Evolutionary conservation across 2,888 invertebrate genomes (phyloP).

Genomic region (Phyto melanocephala): DNA sequence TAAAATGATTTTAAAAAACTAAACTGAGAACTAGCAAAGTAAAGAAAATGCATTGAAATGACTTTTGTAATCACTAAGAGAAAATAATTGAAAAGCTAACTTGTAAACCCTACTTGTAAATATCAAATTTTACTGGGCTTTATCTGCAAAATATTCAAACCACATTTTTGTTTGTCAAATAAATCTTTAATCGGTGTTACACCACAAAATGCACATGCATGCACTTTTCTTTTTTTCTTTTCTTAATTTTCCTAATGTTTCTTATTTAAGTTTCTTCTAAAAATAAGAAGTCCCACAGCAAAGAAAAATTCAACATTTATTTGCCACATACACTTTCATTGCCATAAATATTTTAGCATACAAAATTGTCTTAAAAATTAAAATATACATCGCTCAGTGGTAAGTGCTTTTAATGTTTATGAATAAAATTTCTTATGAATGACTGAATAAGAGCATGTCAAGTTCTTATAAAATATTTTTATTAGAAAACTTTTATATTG

Average conservation of each 20-base stretch:
- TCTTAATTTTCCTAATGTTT: not conserved
- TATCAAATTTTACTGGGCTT: too few relatives aligned
- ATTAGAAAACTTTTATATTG: not conserved
- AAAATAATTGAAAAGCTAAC: too few relatives aligned
- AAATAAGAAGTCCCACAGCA: not conserved
- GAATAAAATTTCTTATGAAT: slow-evolving; percentile 1
- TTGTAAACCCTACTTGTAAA: too few relatives aligned
- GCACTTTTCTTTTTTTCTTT: not conserved
- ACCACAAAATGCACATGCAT: not conserved
- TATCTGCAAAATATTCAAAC: too few relatives aligned
- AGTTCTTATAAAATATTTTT: not conserved
- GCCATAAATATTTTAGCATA: not conserved
- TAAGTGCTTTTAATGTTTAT: slow-evolving; percentile 7
- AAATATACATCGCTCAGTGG: not conserved
- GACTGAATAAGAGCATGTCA: slow-evolving; percentile 10
- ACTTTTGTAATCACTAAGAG: too few relatives aligned
- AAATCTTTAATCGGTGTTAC: not conserved
- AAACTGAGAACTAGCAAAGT: too few relatives aligned
- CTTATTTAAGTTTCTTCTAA: not conserved
- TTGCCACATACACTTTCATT: not conserved
- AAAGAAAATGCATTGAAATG: too few relatives aligned
- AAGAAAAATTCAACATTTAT: not conserved
- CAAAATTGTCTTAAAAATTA: not conserved
- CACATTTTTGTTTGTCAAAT: too few relatives aligned
- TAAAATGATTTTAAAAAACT: too few relatives aligned